Evolutionary conservation across 2,797 vertebrate genomes (phyloP).

Genomic region (Serranus cabrilla): DNA sequence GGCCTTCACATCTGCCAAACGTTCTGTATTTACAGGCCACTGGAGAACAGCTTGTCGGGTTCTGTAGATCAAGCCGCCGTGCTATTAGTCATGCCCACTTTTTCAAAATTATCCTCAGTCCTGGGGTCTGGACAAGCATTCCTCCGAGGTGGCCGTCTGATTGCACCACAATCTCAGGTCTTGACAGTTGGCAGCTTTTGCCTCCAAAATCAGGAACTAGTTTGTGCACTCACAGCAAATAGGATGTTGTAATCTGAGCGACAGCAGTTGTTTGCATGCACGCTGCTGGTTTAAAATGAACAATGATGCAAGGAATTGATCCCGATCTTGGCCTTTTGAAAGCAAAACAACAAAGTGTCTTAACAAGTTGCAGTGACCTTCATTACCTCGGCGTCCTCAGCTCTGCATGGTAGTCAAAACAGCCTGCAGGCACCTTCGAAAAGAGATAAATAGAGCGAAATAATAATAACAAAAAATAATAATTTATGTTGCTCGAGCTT

Average conservation of each 20-base stretch:
- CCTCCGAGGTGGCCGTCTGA: conserved; percentile 55
- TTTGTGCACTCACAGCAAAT: conserved; percentile 23
- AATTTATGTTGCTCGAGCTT: background rate
- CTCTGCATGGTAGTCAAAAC: conserved; percentile 5
- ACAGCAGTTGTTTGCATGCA: conserved; percentile 5
- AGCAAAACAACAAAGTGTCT: conserved; percentile 16
- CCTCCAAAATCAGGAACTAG: conserved; percentile 39
- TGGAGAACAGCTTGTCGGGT: conserved; percentile 72
- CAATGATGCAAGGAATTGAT: conserved; percentile 16
- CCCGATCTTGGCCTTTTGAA: conserved; percentile 27
- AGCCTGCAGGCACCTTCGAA: conserved; percentile 29
- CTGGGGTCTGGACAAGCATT: conserved; percentile 55
- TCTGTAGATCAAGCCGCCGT: conserved; percentile 67
- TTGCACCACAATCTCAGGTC: conserved; percentile 44
- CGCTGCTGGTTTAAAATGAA: conserved; percentile 12
- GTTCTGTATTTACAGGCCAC: conserved; percentile 78
- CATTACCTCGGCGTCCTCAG: background rate
- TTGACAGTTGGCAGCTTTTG: conserved; percentile 24
- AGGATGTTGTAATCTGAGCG: conserved; percentile 43
- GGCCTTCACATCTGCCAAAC: conserved; percentile 73
- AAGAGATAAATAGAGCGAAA: background rate
- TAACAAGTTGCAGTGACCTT: conserved; percentile 27
- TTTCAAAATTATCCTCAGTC: conserved; percentile 62
- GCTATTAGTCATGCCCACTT: conserved; percentile 75
- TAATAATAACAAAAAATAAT: too few species aligned